Percentiles rank a stretch among this genome's conserved stretches.
phyloP scores from a whole-genome alignment of 2,888 invertebrate genomes.

The Cybosia mesomella region DNA sequence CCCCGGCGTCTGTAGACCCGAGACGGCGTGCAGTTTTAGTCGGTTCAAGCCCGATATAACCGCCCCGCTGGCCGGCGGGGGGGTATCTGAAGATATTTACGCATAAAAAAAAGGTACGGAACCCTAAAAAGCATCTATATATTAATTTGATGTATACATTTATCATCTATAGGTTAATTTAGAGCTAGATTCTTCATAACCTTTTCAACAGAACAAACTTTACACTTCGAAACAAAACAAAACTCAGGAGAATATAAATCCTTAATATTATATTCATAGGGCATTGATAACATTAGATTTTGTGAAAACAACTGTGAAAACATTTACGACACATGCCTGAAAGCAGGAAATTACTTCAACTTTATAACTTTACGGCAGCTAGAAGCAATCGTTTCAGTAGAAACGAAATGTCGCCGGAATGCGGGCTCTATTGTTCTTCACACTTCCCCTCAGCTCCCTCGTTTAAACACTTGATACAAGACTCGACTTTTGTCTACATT shows the following conservation, averaged over 20 bases:
- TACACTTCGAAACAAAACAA: slow-evolving; percentile 10
- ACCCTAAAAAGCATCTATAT: too few relatives aligned
- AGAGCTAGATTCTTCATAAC: neutral
- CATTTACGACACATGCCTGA: slow-evolving; percentile 30
- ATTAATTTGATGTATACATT: neutral
- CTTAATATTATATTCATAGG: slow-evolving; percentile 23
- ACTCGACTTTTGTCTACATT: slow-evolving; percentile 41
- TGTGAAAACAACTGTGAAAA: slow-evolving; percentile 23
- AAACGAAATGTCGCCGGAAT: slow-evolving; percentile 58
- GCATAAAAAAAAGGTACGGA: too few relatives aligned
- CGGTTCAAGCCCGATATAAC: too few relatives aligned
- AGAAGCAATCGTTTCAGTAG: slow-evolving; percentile 37
- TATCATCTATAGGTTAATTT: neutral
- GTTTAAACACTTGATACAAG: slow-evolving; percentile 59
- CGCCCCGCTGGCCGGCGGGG: too few relatives aligned
- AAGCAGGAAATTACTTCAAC: slow-evolving; percentile 39
- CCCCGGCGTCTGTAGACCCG: too few relatives aligned
- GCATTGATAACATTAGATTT: slow-evolving; percentile 27
- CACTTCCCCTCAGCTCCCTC: slow-evolving; percentile 53
- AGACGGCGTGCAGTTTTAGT: too few relatives aligned
- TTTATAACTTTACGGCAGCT: slow-evolving; percentile 40
- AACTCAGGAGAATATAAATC: slow-evolving; percentile 16
- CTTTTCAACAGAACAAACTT: slow-evolving; percentile 13
- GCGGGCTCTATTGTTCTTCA: slow-evolving; percentile 69
- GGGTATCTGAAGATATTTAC: too few relatives aligned